These are phyloP conservation scores for Tauraco erythrolophus DNA, from an alignment of 2,113 vertebrate species.

Conservation along the genomic window DNA sequence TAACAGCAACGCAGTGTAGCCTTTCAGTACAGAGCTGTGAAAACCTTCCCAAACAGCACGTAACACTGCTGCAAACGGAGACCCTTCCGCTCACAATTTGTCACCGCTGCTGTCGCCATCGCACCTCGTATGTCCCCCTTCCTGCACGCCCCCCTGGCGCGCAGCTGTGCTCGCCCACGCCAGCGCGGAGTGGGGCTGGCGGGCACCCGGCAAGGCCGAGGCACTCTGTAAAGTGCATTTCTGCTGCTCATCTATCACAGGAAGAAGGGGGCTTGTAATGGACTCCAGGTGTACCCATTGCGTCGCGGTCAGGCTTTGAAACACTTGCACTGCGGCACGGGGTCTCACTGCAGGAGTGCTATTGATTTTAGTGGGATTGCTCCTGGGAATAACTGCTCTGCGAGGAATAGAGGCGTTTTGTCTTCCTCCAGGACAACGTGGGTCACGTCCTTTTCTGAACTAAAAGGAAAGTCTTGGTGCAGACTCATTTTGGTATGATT, in stretches of 20 bases:
- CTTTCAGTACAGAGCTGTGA: background rate
- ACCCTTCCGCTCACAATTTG: background rate
- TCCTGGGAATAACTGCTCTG: background rate
- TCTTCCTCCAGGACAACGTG: background rate
- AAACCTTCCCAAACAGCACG: background rate
- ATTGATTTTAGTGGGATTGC: background rate
- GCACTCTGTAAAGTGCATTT: background rate
- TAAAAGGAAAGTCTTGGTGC: background rate
- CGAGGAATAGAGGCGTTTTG: background rate
- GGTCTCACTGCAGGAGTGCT: background rate
- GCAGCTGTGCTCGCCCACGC: fast-evolving
- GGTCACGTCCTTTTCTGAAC: background rate
- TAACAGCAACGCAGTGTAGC: background rate
- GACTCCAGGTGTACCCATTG: background rate
- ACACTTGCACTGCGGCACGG: fast-evolving
- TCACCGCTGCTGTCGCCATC: fast-evolving
- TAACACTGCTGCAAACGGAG: fast-evolving
- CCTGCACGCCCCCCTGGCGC: fast-evolving
- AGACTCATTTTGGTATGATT: background rate
- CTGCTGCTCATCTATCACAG: background rate
- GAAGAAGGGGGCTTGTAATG: background rate
- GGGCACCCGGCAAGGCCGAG: fast-evolving
- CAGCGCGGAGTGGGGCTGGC: fast-evolving
- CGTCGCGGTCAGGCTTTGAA: background rate
- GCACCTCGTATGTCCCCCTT: background rate